Evolutionary conservation across 2,888 invertebrate species (phyloP).

Genomic region (Ormyrus labotus): DNA sequence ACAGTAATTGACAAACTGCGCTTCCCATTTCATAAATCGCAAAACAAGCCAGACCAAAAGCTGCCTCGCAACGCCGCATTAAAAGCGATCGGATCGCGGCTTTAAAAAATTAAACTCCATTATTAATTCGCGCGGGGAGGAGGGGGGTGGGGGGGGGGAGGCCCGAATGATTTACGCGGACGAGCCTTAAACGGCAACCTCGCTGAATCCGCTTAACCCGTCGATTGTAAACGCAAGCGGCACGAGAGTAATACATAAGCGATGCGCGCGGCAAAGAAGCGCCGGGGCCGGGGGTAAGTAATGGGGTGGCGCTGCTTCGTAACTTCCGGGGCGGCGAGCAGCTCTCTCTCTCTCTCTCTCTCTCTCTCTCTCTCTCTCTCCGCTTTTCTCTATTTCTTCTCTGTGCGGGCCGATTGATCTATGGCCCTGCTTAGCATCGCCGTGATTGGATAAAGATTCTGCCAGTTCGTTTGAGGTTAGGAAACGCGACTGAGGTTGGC

Average conservation of each 20-base stretch:
- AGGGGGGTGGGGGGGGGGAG: too few species aligned
- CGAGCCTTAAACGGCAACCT: too few species aligned
- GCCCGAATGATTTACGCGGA: too few species aligned
- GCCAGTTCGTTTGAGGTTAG: background rate
- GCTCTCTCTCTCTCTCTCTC: constrained; percentile 65
- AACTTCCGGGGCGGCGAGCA: constrained; percentile 56
- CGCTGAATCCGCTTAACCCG: too few species aligned
- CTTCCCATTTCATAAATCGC: too few species aligned
- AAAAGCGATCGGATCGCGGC: too few species aligned
- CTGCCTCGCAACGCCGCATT: too few species aligned
- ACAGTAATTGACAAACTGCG: too few species aligned
- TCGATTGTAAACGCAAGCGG: background rate
- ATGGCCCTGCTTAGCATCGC: background rate
- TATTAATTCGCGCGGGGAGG: too few species aligned
- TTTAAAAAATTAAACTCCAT: too few species aligned
- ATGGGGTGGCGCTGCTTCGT: constrained; percentile 65
- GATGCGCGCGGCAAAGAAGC: background rate
- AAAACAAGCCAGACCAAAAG: too few species aligned
- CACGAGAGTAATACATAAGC: background rate
- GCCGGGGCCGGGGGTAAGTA: constrained; percentile 62
- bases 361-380: constrained; percentile 61
- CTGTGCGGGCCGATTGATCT: background rate
- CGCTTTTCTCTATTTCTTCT: too few species aligned
- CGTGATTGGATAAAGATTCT: background rate
- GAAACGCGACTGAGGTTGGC: background rate